Evolutionary conservation across 1,140 invertebrate species (phyloP).

Genomic region (Leptinotarsa defecta): DNA sequence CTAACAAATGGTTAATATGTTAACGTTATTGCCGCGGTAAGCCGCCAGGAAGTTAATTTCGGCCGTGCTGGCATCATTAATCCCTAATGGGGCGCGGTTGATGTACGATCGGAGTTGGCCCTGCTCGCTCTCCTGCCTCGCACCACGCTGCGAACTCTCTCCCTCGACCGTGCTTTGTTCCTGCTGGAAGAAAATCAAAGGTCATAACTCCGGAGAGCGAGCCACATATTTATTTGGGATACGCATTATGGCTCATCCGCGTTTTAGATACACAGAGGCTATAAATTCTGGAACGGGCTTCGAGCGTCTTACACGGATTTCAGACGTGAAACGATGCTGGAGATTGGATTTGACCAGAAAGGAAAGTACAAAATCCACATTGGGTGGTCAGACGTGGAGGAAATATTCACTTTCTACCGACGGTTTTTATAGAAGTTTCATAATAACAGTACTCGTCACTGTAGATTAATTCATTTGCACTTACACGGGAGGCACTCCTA

Average conservation of each 20-base stretch:
- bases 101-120: slow-evolving; percentile 54
- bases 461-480: too few species aligned
- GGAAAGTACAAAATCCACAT: too few species aligned
- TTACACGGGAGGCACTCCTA: too few species aligned
- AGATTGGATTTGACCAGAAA: neutral
- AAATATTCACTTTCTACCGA: too few species aligned
- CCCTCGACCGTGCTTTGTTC: slow-evolving; percentile 16
- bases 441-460: too few species aligned
- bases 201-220: slow-evolving; percentile 36
- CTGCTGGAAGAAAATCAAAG: slow-evolving; percentile 37
- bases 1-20: slow-evolving; percentile 60
- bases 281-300: neutral
- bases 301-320: neutral
- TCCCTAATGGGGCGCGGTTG: slow-evolving; percentile 58
- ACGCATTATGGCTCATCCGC: slow-evolving; percentile 6
- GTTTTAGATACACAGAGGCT: neutral
- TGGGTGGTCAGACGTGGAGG: too few species aligned
- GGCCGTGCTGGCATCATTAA: slow-evolving; percentile 57
- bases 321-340: neutral
- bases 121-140: slow-evolving; percentile 28
- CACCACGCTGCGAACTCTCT: slow-evolving; percentile 12
- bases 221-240: slow-evolving; percentile 9
- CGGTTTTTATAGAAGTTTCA: too few species aligned
- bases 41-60: slow-evolving; percentile 58
- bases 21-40: slow-evolving; percentile 57